Conservation (phyloP, 2,113 vertebrate genomes). For the Miniopterus natalensis region DNA sequence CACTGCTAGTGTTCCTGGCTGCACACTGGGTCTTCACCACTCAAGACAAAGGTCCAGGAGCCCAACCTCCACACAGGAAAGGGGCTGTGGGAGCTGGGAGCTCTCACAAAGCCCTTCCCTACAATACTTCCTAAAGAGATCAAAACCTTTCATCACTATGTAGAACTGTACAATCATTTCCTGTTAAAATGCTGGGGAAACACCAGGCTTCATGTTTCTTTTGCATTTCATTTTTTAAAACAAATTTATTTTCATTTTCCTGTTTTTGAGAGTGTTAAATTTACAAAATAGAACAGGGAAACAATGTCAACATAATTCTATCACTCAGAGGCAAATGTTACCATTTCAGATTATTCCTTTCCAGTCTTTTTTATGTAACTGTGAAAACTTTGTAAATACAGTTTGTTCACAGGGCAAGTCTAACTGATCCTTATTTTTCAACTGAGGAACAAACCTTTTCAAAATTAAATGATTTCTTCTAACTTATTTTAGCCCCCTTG, state of each 20-base stretch:
- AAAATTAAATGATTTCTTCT: neutral
- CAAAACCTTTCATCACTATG: neutral
- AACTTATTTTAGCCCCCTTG: neutral
- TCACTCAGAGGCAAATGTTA: neutral
- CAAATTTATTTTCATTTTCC: neutral
- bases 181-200: neutral
- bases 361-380: constrained; percentile 12
- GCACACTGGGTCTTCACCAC: neutral
- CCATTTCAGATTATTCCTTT: neutral
- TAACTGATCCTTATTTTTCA: neutral
- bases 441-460: neutral
- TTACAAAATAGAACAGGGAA: constrained; percentile 46
- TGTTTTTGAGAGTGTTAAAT: neutral
- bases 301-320: neutral
- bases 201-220: constrained; percentile 1
- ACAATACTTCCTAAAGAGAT: neutral
- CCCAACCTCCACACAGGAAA: neutral
- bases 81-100: neutral
- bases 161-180: neutral
- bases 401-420: neutral
- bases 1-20: neutral
- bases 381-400: constrained; percentile 17
- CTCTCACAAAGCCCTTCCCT: too few relatives aligned
- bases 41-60: neutral
- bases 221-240: neutral